Conservation (phyloP, 2,888 invertebrate species). For the Cremastinae sp. region DNA sequence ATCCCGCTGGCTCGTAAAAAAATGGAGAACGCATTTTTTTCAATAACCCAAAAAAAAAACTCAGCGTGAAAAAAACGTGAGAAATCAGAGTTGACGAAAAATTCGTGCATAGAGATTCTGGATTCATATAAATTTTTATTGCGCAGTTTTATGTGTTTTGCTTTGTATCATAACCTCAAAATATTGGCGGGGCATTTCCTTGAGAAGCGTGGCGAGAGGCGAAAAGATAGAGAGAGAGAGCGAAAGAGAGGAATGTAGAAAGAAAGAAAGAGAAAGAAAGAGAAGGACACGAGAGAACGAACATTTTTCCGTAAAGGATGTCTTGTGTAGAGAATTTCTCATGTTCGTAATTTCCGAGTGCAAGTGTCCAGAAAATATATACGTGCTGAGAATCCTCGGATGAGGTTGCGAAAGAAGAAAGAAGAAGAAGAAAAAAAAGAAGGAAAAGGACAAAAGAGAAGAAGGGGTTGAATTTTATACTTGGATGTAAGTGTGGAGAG, state of each 20-base stretch:
- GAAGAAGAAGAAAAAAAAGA: background rate
- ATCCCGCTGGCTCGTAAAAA: background rate
- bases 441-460: background rate
- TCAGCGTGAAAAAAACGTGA: background rate
- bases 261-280: background rate
- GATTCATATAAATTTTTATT: conserved; percentile 1
- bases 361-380: conserved; percentile 59
- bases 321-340: conserved; percentile 29
- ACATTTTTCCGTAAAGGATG: conserved; percentile 11
- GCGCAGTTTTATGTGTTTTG: conserved; percentile 5
- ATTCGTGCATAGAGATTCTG: conserved; percentile 6
- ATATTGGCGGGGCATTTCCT: background rate
- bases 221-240: no score
- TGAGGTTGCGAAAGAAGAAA: conserved; percentile 16
- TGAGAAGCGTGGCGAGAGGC: no score
- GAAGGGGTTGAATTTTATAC: conserved; percentile 49
- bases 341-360: conserved; percentile 48
- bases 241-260: background rate
- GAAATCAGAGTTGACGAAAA: conserved; percentile 15
- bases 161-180: conserved; percentile 12
- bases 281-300: background rate
- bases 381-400: conserved; percentile 31
- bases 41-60: background rate
- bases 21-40: conserved; percentile 11
- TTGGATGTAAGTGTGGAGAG: conserved; percentile 48